Evolutionary conservation across 1,140 invertebrate species (phyloP).

Genomic region (Idris sp.): DNA sequence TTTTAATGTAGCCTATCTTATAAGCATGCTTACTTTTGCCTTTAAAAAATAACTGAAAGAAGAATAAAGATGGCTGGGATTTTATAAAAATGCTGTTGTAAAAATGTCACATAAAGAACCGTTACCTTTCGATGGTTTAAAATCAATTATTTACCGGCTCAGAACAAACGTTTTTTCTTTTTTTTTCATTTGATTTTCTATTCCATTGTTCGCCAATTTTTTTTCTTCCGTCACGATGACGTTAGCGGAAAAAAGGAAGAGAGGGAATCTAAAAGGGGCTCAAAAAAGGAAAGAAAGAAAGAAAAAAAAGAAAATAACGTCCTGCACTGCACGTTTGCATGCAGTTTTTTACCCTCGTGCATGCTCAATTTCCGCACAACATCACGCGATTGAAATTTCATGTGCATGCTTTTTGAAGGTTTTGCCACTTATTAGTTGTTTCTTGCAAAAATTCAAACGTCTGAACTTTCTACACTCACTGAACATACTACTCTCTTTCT

Average conservation of each 20-base stretch:
- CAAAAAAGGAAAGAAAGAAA: no score
- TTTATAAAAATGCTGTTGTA: constrained; percentile 25
- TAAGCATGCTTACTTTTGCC: constrained; percentile 43
- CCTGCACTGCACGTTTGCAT: constrained; percentile 48
- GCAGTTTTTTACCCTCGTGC: constrained; percentile 29
- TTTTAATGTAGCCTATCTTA: constrained; percentile 51
- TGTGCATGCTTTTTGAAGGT: constrained; percentile 40
- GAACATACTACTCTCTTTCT: constrained; percentile 58
- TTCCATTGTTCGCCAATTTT: constrained; percentile 4
- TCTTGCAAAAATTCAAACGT: constrained; percentile 42
- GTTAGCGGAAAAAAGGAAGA: neutral
- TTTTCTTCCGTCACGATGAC: neutral
- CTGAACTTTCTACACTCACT: constrained; percentile 59
- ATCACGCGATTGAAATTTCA: constrained; percentile 31
- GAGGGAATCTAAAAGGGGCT: no score
- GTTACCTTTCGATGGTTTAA: constrained; percentile 18
- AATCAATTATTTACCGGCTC: constrained; percentile 37
- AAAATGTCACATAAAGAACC: constrained; percentile 25
- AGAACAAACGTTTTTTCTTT: constrained; percentile 4
- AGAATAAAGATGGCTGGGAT: constrained; percentile 27
- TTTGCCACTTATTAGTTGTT: constrained; percentile 50
- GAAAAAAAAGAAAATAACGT: no score
- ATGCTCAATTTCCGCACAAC: constrained; percentile 26
- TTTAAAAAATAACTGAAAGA: constrained; percentile 49
- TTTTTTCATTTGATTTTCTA: constrained; percentile 20